These are phyloP conservation scores for Dolichopus griseipennis DNA, from an alignment of 2,888 invertebrate genomes.

Conservation along the genomic window DNA sequence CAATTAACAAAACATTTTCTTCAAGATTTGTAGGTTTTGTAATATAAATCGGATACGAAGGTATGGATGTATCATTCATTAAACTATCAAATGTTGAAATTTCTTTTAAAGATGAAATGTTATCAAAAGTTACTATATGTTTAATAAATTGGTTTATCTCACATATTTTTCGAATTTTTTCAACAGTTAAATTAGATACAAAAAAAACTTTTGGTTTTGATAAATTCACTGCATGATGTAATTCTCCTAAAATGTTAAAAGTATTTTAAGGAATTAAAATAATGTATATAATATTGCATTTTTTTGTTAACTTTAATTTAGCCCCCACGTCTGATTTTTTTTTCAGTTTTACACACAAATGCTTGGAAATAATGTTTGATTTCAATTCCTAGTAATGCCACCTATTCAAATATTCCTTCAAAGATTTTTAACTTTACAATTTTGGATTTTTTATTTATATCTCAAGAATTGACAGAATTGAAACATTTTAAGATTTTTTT, in stretches of 20 bases:
- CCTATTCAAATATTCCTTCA: too few species aligned
- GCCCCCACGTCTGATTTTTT: too few species aligned
- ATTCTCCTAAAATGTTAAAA: constrained; percentile 49
- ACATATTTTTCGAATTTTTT: constrained; percentile 49
- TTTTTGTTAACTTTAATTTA: too few species aligned
- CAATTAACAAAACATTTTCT: constrained; percentile 54
- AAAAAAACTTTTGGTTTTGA: constrained; percentile 64
- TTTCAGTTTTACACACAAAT: not conserved
- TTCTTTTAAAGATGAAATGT: constrained; percentile 28
- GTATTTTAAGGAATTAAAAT: constrained; percentile 25
- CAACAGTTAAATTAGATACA: constrained; percentile 52
- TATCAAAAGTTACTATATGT: constrained; percentile 51
- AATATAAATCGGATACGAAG: constrained; percentile 40
- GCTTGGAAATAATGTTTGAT: too few species aligned
- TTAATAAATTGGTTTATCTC: constrained; percentile 48
- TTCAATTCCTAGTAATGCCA: too few species aligned
- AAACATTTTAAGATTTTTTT: too few species aligned
- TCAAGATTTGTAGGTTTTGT: constrained; percentile 44
- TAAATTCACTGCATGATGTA: constrained; percentile 57
- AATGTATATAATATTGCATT: too few species aligned
- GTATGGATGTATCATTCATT: constrained; percentile 31
- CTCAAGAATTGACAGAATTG: too few species aligned
- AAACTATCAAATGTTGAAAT: constrained; percentile 19
- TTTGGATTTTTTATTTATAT: too few species aligned
- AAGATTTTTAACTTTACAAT: too few species aligned